phyloP scores from a whole-genome alignment of 30 jellyfish, hydroid and myxozoan species.

The Hydra vulgaris region DNA sequence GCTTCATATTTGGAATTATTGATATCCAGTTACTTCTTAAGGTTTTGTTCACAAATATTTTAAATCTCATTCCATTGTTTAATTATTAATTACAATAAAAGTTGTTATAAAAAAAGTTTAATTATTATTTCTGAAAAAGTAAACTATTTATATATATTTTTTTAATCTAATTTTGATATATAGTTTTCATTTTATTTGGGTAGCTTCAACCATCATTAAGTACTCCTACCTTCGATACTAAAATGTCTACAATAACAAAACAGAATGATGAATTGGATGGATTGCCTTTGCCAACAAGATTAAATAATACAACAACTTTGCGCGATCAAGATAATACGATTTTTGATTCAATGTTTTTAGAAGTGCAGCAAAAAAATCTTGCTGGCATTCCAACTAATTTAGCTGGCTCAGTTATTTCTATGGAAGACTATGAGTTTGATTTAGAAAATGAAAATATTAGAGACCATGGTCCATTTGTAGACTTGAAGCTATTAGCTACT shows the following conservation, averaged over 20 bases:
- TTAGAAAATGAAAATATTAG: slow-evolving; percentile 73
- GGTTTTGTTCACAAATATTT: too few relatives aligned
- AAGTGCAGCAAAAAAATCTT: slow-evolving; percentile 25
- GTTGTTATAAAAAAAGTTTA: too few relatives aligned
- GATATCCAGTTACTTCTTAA: not conserved
- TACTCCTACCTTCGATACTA: slow-evolving; percentile 15
- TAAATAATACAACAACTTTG: not conserved
- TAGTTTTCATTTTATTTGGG: not conserved
- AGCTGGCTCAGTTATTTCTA: slow-evolving; percentile 87
- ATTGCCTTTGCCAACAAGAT: slow-evolving; percentile 9
- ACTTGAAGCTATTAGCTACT: slow-evolving; percentile 38
- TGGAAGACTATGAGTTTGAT: slow-evolving; percentile 95
- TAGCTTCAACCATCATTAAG: slow-evolving; percentile 20
- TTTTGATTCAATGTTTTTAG: slow-evolving; percentile 20
- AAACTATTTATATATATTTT: too few relatives aligned
- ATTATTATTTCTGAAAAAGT: too few relatives aligned
- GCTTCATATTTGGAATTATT: not conserved
- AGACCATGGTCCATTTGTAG: slow-evolving; percentile 97
- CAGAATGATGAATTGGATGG: slow-evolving; percentile 19
- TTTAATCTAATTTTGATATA: too few relatives aligned
- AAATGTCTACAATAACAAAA: not conserved
- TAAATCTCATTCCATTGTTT: not conserved
- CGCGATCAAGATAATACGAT: slow-evolving; percentile 11
- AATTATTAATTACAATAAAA: too few relatives aligned
- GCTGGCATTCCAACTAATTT: slow-evolving; percentile 38